A percentile compares a stretch with the other conserved stretches of the same genome.
Evolutionary conservation across 2,113 vertebrate species (phyloP).

Genomic region (Fregata magnificens): DNA sequence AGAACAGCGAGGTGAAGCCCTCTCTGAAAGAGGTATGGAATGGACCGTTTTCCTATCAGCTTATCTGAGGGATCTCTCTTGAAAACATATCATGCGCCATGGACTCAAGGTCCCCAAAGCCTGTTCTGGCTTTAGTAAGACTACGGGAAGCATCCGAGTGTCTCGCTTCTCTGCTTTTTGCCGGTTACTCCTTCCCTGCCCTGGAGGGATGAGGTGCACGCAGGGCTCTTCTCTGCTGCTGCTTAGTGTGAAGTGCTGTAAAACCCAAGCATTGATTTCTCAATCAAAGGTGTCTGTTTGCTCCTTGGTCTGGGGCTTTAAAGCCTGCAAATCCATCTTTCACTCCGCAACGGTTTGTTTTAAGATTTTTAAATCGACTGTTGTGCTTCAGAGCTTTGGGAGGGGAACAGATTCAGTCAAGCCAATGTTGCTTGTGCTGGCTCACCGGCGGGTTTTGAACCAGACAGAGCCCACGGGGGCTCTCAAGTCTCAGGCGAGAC

Average conservation of each 20-base stretch:
- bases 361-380: background rate
- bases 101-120: background rate
- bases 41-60: background rate
- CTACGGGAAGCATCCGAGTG: background rate
- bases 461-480: background rate
- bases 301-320: background rate
- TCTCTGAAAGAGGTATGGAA: background rate
- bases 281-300: slow-evolving; percentile 7
- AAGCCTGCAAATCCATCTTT: slow-evolving; percentile 23
- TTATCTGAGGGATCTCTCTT: background rate
- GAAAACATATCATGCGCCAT: background rate
- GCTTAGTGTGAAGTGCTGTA: background rate
- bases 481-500: background rate
- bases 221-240: background rate
- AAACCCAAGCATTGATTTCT: slow-evolving; percentile 30
- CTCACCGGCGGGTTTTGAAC: background rate
- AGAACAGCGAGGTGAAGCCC: background rate
- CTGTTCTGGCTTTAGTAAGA: background rate
- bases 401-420: background rate
- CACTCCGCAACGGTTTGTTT: background rate
- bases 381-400: background rate
- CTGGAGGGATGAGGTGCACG: background rate
- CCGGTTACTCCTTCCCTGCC: background rate
- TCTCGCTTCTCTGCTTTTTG: background rate
- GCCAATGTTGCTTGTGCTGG: background rate